A percentile compares a stretch with the other conserved stretches of the same genome.
Evolutionary conservation across 64 coral and sea anemone species (phyloP).

Genomic region (Stylophora pistillata): DNA sequence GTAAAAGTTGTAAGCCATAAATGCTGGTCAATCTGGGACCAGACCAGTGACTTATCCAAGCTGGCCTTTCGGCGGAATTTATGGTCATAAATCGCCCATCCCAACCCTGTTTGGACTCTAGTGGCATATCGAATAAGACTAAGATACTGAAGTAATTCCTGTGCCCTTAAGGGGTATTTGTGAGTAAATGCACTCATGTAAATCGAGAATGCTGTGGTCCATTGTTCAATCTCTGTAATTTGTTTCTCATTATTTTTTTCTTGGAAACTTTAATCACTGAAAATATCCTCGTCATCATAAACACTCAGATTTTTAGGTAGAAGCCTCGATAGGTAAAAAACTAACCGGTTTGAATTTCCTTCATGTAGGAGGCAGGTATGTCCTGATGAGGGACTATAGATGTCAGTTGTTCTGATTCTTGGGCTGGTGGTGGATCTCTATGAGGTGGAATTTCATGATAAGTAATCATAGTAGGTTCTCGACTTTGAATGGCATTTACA

Average conservation of each 20-base stretch:
- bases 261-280: background rate
- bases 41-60: background rate
- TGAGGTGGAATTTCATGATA: no score
- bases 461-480: no score
- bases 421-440: no score
- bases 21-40: background rate
- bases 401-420: no score
- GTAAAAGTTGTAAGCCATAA: background rate
- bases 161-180: background rate
- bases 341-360: no score
- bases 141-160: slow-evolving; percentile 7
- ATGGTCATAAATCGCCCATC: background rate
- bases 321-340: no score
- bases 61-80: background rate
- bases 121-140: slow-evolving; percentile 6
- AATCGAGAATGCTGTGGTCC: background rate
- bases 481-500: no score
- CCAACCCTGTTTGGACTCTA: background rate
- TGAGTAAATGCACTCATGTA: slow-evolving; percentile 3
- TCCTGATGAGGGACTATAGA: no score
- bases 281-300: background rate
- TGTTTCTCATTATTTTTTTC: background rate
- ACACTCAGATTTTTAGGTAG: no score
- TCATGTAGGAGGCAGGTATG: no score
- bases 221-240: no score